phyloP scores from a whole-genome alignment of 2,888 invertebrate genomes.

The Nysson spinosus region DNA sequence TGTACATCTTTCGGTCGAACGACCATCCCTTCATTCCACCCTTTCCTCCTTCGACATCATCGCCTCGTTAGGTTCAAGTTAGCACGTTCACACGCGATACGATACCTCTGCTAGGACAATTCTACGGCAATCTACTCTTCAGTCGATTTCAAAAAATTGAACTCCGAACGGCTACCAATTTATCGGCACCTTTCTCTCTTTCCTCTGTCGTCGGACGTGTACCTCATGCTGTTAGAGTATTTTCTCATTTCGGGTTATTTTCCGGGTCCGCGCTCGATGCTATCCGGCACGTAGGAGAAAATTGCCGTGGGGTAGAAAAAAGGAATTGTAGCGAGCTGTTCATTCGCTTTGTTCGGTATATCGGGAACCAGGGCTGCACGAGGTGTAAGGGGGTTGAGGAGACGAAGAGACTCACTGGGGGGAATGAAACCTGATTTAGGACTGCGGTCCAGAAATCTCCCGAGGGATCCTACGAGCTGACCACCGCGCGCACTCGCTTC shows the following conservation, averaged over 20 bases:
- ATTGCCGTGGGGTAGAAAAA: constrained; percentile 54
- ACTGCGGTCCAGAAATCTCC: constrained; percentile 75
- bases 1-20: constrained; percentile 58
- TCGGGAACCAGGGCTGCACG: constrained; percentile 49
- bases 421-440: constrained; percentile 77
- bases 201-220: constrained; percentile 12
- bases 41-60: constrained; percentile 39
- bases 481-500: constrained; percentile 72
- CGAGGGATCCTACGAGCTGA: constrained; percentile 71
- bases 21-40: constrained; percentile 47
- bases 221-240: constrained; percentile 46
- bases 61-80: constrained; percentile 59
- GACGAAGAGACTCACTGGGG: constrained; percentile 64
- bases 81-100: constrained; percentile 57
- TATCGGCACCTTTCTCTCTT: neutral
- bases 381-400: constrained; percentile 59
- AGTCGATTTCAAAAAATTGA: constrained; percentile 51
- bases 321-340: constrained; percentile 46
- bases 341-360: constrained; percentile 58
- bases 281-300: constrained; percentile 58
- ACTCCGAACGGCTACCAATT: constrained; percentile 10
- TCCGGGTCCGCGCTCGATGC: constrained; percentile 35
- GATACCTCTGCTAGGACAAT: constrained; percentile 30
- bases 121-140: constrained; percentile 25
- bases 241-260: constrained; percentile 51